These are phyloP conservation scores for Chromoteleia sp. DNA, from an alignment of 2,888 invertebrate genomes.

Conservation along the genomic window DNA sequence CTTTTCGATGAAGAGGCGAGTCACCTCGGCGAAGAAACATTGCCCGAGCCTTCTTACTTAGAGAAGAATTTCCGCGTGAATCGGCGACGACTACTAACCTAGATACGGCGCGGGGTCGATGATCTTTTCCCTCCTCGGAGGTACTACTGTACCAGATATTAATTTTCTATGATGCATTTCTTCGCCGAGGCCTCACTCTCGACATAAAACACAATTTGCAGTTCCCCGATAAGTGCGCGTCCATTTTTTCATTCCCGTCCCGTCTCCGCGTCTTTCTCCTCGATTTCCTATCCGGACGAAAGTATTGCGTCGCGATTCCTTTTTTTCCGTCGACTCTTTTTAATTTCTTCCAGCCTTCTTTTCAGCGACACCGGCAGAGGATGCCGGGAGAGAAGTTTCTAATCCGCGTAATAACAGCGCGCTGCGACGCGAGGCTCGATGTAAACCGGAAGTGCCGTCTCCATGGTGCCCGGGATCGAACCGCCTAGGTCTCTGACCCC, in stretches of 20 bases:
- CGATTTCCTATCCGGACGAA: slow-evolving; percentile 40
- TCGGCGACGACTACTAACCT: slow-evolving; percentile 84
- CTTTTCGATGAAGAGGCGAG: slow-evolving; percentile 76
- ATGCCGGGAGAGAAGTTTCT: slow-evolving; percentile 71
- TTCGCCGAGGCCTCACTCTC: slow-evolving; percentile 65
- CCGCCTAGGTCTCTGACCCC: slow-evolving; percentile 73
- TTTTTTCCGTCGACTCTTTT: slow-evolving; percentile 42
- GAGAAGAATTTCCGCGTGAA: slow-evolving; percentile 84
- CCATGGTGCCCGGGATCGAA: slow-evolving; percentile 77
- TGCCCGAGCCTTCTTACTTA: slow-evolving; percentile 75
- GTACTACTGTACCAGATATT: slow-evolving; percentile 81
- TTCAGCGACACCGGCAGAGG: slow-evolving; percentile 22
- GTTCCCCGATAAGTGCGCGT: slow-evolving; percentile 35
- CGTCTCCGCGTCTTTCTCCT: slow-evolving; percentile 6
- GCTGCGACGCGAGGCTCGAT: slow-evolving; percentile 72
- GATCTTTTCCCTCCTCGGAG: slow-evolving; percentile 82
- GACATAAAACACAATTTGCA: slow-evolving; percentile 49
- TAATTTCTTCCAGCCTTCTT: slow-evolving; percentile 44
- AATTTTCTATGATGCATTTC: slow-evolving; percentile 76
- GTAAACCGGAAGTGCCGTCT: slow-evolving; percentile 79
- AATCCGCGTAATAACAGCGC: slow-evolving; percentile 75
- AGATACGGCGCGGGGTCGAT: slow-evolving; percentile 83
- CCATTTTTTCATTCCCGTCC: slow-evolving; percentile 30
- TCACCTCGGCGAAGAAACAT: slow-evolving; percentile 72
- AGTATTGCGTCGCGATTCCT: slow-evolving; percentile 31